Conservation (phyloP, 2,888 invertebrate genomes). For the Caenorhabditis sp. region DNA sequence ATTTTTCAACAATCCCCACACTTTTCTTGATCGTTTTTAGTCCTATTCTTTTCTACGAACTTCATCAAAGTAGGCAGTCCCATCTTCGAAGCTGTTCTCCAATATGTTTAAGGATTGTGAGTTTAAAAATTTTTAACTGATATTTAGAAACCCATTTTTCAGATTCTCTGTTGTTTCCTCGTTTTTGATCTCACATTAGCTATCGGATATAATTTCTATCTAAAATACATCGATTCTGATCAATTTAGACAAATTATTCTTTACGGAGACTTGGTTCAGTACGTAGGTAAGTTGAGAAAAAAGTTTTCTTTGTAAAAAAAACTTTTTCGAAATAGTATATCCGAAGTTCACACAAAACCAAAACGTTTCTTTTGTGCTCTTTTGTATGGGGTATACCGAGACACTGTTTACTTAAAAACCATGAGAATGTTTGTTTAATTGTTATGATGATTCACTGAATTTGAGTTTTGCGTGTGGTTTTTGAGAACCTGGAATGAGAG, state of each 20-base stretch:
- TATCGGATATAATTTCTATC: constrained; percentile 41
- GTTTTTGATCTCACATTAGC: constrained; percentile 51
- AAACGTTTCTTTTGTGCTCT: too few species aligned
- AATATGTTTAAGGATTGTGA: constrained; percentile 62
- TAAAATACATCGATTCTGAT: constrained; percentile 8
- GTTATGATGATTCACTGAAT: too few species aligned
- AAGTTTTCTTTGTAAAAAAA: too few species aligned
- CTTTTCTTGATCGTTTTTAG: constrained; percentile 59
- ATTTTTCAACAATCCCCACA: constrained; percentile 61
- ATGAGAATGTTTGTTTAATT: too few species aligned
- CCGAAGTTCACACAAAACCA: too few species aligned
- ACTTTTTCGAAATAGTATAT: too few species aligned
- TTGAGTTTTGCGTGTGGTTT: too few species aligned
- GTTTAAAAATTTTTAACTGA: constrained; percentile 11
- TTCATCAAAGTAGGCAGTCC: constrained; percentile 59
- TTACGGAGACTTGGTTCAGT: constrained; percentile 49
- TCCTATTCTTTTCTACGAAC: constrained; percentile 57
- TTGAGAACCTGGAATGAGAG: too few species aligned
- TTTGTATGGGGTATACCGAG: too few species aligned
- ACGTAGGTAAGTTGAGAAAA: constrained; percentile 45
- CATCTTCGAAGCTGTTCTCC: constrained; percentile 54
- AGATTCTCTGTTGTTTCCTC: constrained; percentile 47
- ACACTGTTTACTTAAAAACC: too few species aligned
- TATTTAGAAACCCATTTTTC: constrained; percentile 3
- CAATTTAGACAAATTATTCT: constrained; percentile 12